Evolutionary conservation across 2,888 invertebrate genomes (phyloP), one percentile per base, ranked within the genome.

Genomic region (Griposia aprilina): DNA sequence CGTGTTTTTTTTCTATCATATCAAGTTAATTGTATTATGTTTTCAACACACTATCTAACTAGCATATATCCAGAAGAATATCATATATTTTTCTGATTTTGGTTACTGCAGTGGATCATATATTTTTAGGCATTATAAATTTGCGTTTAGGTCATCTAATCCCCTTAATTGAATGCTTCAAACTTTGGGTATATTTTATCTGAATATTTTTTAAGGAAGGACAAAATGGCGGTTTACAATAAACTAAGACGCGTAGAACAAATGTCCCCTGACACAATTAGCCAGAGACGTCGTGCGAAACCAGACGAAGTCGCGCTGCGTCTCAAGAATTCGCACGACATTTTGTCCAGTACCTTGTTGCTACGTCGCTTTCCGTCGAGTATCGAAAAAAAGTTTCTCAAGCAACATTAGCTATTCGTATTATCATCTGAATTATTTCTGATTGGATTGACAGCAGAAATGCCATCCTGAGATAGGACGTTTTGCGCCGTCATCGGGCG

Each of bases 161-260:
- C n/a, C n/a, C n/a, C n/a, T n/a, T n/a, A n/a, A 50, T 50, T n/a
- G 10, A 45, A 17, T 50, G 17, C 45, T 52, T 45, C 2, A 41
- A 30, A 71, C 67, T 67, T 71, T 48, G 30, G 67, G n/a, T 41
- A 41, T 59, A 57, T n/a, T 17, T 52, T 15, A n/a, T 59, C 7
- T n/a, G 11, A 59, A 11, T 23, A 41, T 13, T 30, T 67, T 68
- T 30, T 30, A 8, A 15, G 6, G 15, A 15, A 30, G 15, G 55
- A 15, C 20, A 7, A 48, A 48, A 20, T 26, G 3, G 7, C 15
- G 10, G 23, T 13, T 41, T 23, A 52, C 2, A 68, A 52, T 68
- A 23, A 66, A 68, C 10, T 17, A 41, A 65, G 15, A n/a, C 15
- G 8, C 30, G 4, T 20, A 30, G 5, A 36, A 36, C 30, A 36